Evolutionary conservation across 2,797 vertebrate species (phyloP), one percentile per base, ranked within the genome.

Genomic region (Pangasius mekongensis): DNA sequence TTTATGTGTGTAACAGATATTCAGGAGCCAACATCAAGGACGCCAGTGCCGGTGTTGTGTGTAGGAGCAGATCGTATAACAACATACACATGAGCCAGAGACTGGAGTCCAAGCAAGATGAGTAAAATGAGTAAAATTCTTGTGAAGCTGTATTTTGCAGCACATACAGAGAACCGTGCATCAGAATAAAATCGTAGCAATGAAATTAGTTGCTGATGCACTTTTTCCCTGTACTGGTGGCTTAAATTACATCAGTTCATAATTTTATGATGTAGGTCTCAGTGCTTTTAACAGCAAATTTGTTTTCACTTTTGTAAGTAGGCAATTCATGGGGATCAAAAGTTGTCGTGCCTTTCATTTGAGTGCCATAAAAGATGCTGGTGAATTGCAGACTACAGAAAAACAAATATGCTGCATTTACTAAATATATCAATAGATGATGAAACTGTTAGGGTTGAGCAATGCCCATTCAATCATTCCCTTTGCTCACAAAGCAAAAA

Each of bases 1-100:
- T 69, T 67, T 36, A 27, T 69, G 64, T 36, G 83, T 54, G 47
- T 84, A 84, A 84, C 83, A 84, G 83, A 84, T 84, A 54, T 36
- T 69, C 22, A 27, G 27, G 83, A 69, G 83, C 49, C 83, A 71
- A 69, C 20, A 24, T 16, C 49, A 0, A 84, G 66, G 30, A 71
- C 49, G 39, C 30, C 66, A 54, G 49, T 54, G 83, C 83, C 66
- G 56, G 83, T 54, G 43, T 33, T 60, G 64, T 54, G 66, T 84
- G 82, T 67, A 52, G 82, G 64, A 84, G 64, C 83, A 54, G 83
- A 84, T 3, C 36, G 47, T 24, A 84, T 1, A 71, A 84, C 66
- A 71, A 36, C 49, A 84, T 24, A 24, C 10, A 67, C 83, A 84
- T 3, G 43, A 49, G 64, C n/a, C 82, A 84, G 82, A n/a, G 27